Evolutionary conservation across 2,113 vertebrate species (phyloP).

Genomic region (Eurystomus gularis): DNA sequence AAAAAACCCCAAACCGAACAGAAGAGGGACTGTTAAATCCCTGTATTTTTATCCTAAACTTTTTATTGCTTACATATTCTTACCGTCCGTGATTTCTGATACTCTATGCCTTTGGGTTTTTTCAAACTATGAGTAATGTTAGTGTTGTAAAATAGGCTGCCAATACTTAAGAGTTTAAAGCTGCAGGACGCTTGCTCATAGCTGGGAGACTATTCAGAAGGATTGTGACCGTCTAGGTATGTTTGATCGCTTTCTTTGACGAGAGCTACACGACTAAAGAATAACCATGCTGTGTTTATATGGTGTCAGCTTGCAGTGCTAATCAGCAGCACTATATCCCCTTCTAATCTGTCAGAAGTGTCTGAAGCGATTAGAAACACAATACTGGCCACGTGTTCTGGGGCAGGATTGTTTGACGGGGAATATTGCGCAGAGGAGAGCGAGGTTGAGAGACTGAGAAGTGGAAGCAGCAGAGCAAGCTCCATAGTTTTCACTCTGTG

Average conservation of each 20-base stretch:
- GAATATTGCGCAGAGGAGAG: neutral
- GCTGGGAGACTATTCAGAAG: neutral
- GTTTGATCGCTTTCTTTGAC: neutral
- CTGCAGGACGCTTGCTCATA: neutral
- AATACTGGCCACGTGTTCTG: fast-evolving
- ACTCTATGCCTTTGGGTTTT: neutral
- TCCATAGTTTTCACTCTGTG: neutral
- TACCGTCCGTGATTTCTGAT: neutral
- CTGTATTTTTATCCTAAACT: neutral
- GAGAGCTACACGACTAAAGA: neutral
- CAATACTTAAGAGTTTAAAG: neutral
- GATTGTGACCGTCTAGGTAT: neutral
- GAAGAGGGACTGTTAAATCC: neutral
- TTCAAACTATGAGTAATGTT: neutral
- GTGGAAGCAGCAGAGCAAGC: neutral
- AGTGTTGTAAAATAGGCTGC: neutral
- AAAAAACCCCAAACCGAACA: neutral
- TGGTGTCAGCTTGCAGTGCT: neutral
- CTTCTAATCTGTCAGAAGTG: neutral
- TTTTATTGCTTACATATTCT: neutral
- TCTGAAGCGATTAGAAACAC: neutral
- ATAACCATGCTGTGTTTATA: neutral
- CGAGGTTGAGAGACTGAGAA: neutral
- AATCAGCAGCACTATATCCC: neutral
- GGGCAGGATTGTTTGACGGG: neutral